Base-by-base conservation (phyloP, 2,797 vertebrate species). In the Myotis findleyi region DNA sequence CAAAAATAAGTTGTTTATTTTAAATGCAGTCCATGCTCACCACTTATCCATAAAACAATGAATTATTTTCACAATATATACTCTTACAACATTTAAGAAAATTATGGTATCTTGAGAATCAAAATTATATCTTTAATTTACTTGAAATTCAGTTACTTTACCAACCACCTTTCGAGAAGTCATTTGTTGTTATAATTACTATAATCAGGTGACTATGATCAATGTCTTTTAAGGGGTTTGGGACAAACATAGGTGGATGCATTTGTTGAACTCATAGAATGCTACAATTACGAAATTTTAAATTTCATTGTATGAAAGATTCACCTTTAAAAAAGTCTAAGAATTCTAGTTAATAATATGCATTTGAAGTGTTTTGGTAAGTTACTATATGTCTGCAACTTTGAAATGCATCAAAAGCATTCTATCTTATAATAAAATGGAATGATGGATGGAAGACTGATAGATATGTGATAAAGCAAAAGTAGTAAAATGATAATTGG, bases 141-240 rank as follows among this genome's bases (percentile, higher is more conserved):
- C 6, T 59, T 89, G n/a, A 44, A 93, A 91, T 75, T 91, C 53
- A 80, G 44, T 71, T 91, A 85, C 55, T 91, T 91, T 81, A 85
- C 12, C 57, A 93, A 83, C 20, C 20, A 87, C 33, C 25, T 53
- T 64, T 62, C 64, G 2, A 73, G 17, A 91, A 80, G 20, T 76
- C 33, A 89, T 51, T 75, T 47, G 25, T 68, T 81, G 25, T 62
- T 57, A 85, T 62, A 53, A 81, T 75, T 53, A 96, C 25, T 71
- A 88, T 69, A 80, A 93, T 2, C 21, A 89, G n/a, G 38, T 81
- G 51, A 84, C 57, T 81, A 49, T 82, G 38, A 88, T 80, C 64
- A 81, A 1, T 57, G 49, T 66, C 33, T 84, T 83, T 80, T 59
- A 30, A 93, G 18, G 3, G 16, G 80, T 81, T 69, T 73, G 11